phyloP scores from a whole-genome alignment of 2,113 vertebrate species.

The Hymenochirus boettgeri region DNA sequence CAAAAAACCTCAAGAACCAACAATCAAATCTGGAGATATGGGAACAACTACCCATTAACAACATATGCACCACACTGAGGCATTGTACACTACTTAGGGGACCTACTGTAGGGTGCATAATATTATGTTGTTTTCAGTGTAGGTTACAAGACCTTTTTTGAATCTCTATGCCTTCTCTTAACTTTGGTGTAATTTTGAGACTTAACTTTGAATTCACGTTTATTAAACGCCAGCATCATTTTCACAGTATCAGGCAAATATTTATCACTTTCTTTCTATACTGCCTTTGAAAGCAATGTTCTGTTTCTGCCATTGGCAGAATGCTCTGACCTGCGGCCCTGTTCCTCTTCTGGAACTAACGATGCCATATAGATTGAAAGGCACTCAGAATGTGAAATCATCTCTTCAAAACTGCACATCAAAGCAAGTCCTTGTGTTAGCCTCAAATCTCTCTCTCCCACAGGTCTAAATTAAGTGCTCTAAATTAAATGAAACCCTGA shows the following conservation, averaged over 20 bases:
- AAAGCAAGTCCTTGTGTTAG: slow-evolving; percentile 29
- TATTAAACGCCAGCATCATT: background rate
- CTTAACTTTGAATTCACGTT: background rate
- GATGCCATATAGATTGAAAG: slow-evolving; percentile 9
- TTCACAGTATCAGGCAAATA: background rate
- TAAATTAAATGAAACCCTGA: slow-evolving; percentile 34
- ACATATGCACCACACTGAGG: too few species aligned
- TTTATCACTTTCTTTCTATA: background rate
- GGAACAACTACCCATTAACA: too few species aligned
- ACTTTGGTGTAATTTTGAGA: background rate
- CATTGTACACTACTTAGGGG: too few species aligned
- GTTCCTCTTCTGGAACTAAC: slow-evolving; percentile 16
- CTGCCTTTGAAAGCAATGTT: background rate
- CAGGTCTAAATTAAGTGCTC: slow-evolving; percentile 34
- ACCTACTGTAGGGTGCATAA: too few species aligned
- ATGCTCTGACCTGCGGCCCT: slow-evolving; percentile 9
- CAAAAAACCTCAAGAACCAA: too few species aligned
- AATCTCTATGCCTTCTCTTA: too few species aligned
- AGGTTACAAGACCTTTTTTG: too few species aligned
- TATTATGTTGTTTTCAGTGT: too few species aligned
- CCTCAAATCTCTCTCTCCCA: slow-evolving; percentile 17
- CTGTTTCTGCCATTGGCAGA: background rate
- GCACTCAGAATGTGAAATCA: slow-evolving; percentile 25
- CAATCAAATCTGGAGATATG: too few species aligned
- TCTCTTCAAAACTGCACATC: slow-evolving; percentile 30